Percentiles rank a stretch among this genome's conserved stretches.
Evolutionary conservation across 2,888 invertebrate genomes (phyloP).

Genomic region (Chrysina gloriosa): DNA sequence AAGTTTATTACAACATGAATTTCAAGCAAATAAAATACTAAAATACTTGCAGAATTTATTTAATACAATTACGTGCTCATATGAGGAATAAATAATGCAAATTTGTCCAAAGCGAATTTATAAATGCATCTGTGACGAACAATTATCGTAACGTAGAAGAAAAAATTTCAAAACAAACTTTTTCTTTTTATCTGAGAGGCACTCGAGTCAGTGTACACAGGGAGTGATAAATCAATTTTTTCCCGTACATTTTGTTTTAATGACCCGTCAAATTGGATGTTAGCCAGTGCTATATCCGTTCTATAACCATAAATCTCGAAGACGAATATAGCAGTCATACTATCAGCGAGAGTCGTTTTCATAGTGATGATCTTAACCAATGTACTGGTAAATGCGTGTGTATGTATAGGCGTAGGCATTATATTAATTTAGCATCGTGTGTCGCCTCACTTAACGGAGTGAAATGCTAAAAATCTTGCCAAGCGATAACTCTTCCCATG

Average conservation of each 20-base stretch:
- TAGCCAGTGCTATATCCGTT: constrained; percentile 41
- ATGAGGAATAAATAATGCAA: constrained; percentile 30
- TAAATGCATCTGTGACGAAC: constrained; percentile 9
- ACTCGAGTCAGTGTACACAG: constrained; percentile 13
- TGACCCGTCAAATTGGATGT: constrained; percentile 40
- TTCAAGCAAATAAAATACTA: neutral
- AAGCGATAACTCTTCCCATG: neutral
- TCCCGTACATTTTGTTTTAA: constrained; percentile 40
- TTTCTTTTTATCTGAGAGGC: constrained; percentile 13
- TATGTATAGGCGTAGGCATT: constrained; percentile 28
- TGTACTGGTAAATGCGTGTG: constrained; percentile 33
- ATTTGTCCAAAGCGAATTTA: constrained; percentile 26
- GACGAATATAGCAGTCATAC: constrained; percentile 37
- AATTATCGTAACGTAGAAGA: constrained; percentile 5
- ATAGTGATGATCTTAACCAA: constrained; percentile 39
- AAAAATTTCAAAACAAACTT: constrained; percentile 22
- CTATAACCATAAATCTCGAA: constrained; percentile 36
- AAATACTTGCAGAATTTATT: constrained; percentile 4
- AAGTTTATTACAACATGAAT: neutral
- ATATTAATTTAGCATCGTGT: constrained; percentile 35
- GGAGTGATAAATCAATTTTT: constrained; percentile 31
- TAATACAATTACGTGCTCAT: neutral
- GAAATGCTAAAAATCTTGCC: constrained; percentile 13
- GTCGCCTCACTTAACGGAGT: neutral
- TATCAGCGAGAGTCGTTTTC: constrained; percentile 38